Conservation (phyloP, 2,113 vertebrate genomes). For the Tragulus kanchil region DNA sequence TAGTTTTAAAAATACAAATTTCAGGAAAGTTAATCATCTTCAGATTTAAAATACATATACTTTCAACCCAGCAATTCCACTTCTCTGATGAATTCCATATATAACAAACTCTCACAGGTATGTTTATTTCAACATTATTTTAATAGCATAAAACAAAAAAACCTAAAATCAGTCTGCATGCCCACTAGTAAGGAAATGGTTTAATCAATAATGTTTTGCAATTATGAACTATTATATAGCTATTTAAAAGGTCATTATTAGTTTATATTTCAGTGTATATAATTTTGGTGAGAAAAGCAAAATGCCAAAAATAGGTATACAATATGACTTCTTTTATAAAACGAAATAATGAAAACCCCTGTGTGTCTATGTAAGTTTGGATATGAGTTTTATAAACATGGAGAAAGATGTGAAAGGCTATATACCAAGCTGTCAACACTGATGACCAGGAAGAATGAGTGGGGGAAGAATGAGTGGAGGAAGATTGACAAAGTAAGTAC, state of each 20-base stretch:
- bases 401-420: not conserved
- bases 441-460: not conserved
- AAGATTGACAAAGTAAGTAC: not conserved
- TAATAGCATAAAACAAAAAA: slow-evolving; percentile 36
- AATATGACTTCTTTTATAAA: not conserved
- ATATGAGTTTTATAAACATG: not conserved
- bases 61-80: not conserved
- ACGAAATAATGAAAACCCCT: not conserved
- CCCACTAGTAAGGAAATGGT: not conserved
- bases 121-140: slow-evolving; percentile 30
- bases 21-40: slow-evolving; percentile 5
- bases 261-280: not conserved
- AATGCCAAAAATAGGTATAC: not conserved
- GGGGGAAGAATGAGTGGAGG: not conserved
- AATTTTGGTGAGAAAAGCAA: slow-evolving; percentile 45
- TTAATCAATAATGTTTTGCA: slow-evolving; percentile 39
- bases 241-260: slow-evolving; percentile 1
- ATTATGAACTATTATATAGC: slow-evolving; percentile 19
- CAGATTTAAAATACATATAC: not conserved
- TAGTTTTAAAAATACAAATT: slow-evolving; percentile 6
- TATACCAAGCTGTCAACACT: not conserved
- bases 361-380: not conserved
- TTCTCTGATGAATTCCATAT: slow-evolving; percentile 22
- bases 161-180: not conserved
- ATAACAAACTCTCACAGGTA: not conserved